Percentiles rank a stretch among this genome's conserved stretches.
phyloP scores from a whole-genome alignment of 2,888 invertebrate species.

The Epinotia demarniana region DNA sequence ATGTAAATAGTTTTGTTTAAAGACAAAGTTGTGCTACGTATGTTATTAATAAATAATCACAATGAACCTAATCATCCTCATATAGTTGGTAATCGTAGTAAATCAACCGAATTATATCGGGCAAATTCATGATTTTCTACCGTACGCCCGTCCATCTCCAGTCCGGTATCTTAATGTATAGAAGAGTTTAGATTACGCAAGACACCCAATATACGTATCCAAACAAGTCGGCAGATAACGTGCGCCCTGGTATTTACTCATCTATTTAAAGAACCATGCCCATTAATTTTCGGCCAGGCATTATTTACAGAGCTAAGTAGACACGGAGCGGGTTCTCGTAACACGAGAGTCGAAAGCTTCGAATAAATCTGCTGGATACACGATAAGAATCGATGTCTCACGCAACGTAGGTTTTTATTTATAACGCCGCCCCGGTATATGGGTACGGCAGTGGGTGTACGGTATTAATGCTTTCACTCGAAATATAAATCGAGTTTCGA shows the following conservation, averaged over 20 bases:
- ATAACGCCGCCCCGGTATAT: slow-evolving; percentile 58
- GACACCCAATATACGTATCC: slow-evolving; percentile 71
- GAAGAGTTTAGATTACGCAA: slow-evolving; percentile 77
- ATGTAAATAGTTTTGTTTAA: too few species aligned
- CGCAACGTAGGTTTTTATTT: slow-evolving; percentile 79
- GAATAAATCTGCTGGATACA: slow-evolving; percentile 79
- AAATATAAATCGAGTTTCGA: slow-evolving; percentile 50
- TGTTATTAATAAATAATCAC: background rate
- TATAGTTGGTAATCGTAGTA: background rate
- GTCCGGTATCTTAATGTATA: slow-evolving; percentile 67
- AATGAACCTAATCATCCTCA: background rate
- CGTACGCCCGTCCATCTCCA: slow-evolving; percentile 38
- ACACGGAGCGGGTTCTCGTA: slow-evolving; percentile 81
- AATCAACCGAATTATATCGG: background rate
- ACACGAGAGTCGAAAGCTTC: slow-evolving; percentile 74
- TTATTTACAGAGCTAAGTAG: slow-evolving; percentile 82
- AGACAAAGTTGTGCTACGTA: too few species aligned
- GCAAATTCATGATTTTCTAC: slow-evolving; percentile 31
- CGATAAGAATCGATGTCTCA: slow-evolving; percentile 84
- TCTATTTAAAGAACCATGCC: slow-evolving; percentile 81
- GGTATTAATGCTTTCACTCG: slow-evolving; percentile 67
- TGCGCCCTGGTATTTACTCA: slow-evolving; percentile 80
- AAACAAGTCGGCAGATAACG: slow-evolving; percentile 72
- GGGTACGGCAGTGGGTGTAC: slow-evolving; percentile 64
- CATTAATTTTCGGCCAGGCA: slow-evolving; percentile 78